Evolutionary conservation across 2,888 invertebrate species (phyloP), one percentile per base, ranked within the genome.

Genomic region (Chrysotoxum bicinctum): DNA sequence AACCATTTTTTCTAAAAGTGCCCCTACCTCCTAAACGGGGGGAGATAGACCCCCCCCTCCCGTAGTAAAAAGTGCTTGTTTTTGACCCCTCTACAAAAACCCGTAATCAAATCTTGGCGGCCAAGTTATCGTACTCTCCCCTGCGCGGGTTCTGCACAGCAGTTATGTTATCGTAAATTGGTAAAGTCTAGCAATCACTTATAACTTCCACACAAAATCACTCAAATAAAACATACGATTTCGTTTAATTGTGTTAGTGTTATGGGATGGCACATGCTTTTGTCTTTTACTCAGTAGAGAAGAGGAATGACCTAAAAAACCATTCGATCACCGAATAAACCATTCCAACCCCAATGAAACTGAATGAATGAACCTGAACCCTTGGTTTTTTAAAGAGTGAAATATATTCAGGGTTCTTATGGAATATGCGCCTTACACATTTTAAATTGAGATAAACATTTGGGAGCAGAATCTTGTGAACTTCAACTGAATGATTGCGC

Each of bases 381-480:
- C 19, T 64, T 30, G 9, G n/a, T 62, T 30, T 12, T n/a, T 64
- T n/a, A 3, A 37, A 66, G 35, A 50, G 35, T 12, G 23, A 5
- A 26, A 26, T 3, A 21, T 0, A 35, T 35, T 50, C 21, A 66
- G 8, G 50, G 64, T 45, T 62, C 16, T 48, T 66, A n/a, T 21
- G 21, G 68, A 54, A 19, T 78, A 62, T 58, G 74, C 64, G 83
- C 83, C 32, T 19, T 83, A 69, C 21, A 72, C 45, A 66, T 16
- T 66, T 50, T 5, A 19, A 66, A 50, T 37, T 9, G 3, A 32
- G 32, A 64, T 52, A 50, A 14, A 26, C n/a, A n/a, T n/a, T n/a
- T 26, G 37, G 52, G 72, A 80, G 45, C 32, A 84, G 72, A 60
- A 23, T 48, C 37, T 58, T 40, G 16, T 35, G 21, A 58, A 32